Evolutionary conservation across 2,888 invertebrate species (phyloP), one percentile per base, ranked within the genome.

Genomic region (Hipparchia sbordonii): DNA sequence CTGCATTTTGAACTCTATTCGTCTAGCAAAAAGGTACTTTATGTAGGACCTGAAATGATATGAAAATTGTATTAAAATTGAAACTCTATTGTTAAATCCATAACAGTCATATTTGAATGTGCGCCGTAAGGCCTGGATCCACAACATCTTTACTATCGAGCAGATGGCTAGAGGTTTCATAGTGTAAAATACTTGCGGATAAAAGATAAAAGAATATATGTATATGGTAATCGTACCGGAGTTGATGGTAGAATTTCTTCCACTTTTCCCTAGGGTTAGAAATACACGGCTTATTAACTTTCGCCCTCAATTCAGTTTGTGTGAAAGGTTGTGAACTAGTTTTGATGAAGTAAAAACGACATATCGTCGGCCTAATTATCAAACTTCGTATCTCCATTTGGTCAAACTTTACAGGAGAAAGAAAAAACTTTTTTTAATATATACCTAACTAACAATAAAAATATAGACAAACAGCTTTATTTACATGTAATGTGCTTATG

Each of bases 91-190:
- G 2, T 5, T 48, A 10, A 13, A 2, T 6, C 2, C 2, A 4
- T 59, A 67, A 59, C 46, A 59, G 5, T 23, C 3, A 48, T 23
- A 46, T 59, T 67, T 13, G 12, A 6, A 7, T 23, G 67, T 23
- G 9, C 1, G 0, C 6, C 51, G 52, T 23, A 67, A 23, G 6
- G 23, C 67, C 9, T 57, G 54, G 52, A 66, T 54, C 54, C 46
- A 57, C 45, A 67, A 46, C 60, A 62, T 74, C 72, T 74, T 62
- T 72, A 72, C 73, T 71, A 73, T 73, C 61, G 69, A 73, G 71
- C 71, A 75, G 75, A 73, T 75, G 73, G 75, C 71, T 70, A 51
- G 62, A 66, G 73, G 71, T 73, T 69, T 71, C 73, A 75, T 70
- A 66, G 72, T 56, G 61, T 63, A 67, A 59, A 59, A 59, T 67